A percentile compares a stretch with the other conserved stretches of the same genome.
Conservation (phyloP, 2,113 vertebrate genomes). For the Oreotrochilus melanogaster region DNA sequence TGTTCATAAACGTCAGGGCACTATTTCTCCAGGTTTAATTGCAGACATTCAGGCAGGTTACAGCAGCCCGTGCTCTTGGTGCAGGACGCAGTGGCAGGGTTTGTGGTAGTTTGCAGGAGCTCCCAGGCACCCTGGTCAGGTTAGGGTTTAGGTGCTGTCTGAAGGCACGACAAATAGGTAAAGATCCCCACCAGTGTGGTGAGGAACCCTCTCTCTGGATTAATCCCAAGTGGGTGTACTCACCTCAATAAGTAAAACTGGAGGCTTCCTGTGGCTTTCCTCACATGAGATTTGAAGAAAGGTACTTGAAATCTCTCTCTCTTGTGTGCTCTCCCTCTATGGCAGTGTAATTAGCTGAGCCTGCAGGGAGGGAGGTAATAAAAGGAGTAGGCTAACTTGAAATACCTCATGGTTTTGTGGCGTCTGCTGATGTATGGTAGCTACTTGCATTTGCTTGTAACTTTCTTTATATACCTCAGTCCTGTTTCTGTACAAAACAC, state of each 20-base stretch:
- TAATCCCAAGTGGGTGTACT: not conserved
- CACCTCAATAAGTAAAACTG: not conserved
- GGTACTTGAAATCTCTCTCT: not conserved
- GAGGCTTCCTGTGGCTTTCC: not conserved
- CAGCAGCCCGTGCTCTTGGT: not conserved
- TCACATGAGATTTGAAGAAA: not conserved
- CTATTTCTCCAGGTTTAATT: conserved; percentile 50
- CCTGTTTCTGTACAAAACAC: not conserved
- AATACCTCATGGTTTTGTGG: not conserved
- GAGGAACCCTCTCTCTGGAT: not conserved
- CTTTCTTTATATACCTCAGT: not conserved
- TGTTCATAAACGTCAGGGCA: conserved; percentile 1
- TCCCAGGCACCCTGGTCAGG: not conserved
- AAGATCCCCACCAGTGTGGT: not conserved
- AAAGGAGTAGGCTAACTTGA: not conserved
- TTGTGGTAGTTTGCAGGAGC: not conserved
- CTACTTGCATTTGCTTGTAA: not conserved
- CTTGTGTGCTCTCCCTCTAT: not conserved
- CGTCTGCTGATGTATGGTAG: not conserved
- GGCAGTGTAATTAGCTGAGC: not conserved
- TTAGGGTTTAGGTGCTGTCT: not conserved
- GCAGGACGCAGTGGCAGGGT: not conserved
- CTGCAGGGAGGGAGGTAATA: not conserved
- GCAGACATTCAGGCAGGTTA: not conserved
- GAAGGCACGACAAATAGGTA: not conserved